Percentiles rank a stretch among this genome's conserved stretches.
Evolutionary conservation across 2,888 invertebrate species (phyloP).

Genomic region (Archips crataeganus): DNA sequence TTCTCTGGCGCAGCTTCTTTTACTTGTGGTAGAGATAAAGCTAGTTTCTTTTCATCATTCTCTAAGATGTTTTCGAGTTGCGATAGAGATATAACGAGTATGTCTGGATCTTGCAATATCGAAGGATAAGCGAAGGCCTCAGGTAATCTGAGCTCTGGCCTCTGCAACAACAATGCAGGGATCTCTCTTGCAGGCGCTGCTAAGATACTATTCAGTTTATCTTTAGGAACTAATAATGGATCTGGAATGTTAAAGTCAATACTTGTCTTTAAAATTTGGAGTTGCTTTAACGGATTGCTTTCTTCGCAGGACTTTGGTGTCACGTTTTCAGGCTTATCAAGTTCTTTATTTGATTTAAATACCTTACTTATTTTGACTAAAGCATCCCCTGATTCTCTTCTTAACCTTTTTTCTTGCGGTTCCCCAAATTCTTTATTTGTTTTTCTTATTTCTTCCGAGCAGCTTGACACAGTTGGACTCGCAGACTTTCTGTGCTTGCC

Average conservation of each 20-base stretch:
- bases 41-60: conserved; percentile 73
- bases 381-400: conserved; percentile 69
- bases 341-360: conserved; percentile 66
- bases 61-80: conserved; percentile 89
- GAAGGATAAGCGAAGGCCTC: conserved; percentile 91
- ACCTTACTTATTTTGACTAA: conserved; percentile 74
- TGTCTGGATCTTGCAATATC: conserved; percentile 91
- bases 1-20: conserved; percentile 55
- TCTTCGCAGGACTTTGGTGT: conserved; percentile 70
- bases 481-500: conserved; percentile 89
- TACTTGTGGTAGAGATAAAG: conserved; percentile 52
- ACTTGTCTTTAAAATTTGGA: conserved; percentile 88
- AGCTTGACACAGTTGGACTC: conserved; percentile 90
- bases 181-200: conserved; percentile 91
- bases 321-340: conserved; percentile 62
- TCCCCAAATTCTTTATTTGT: conserved; percentile 82
- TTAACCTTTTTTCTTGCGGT: conserved; percentile 76
- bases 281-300: conserved; percentile 89
- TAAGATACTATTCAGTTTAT: conserved; percentile 89
- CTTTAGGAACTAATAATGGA: conserved; percentile 92
- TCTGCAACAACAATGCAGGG: conserved; percentile 89
- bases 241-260: conserved; percentile 91
- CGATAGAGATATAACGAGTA: conserved; percentile 91
- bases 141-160: conserved; percentile 90
- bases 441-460: conserved; percentile 89